A percentile compares a stretch with the other conserved stretches of the same genome.
These are phyloP conservation scores for Drosophila micromelanica DNA, from an alignment of 1,140 invertebrate genomes.

Conservation along the genomic window DNA sequence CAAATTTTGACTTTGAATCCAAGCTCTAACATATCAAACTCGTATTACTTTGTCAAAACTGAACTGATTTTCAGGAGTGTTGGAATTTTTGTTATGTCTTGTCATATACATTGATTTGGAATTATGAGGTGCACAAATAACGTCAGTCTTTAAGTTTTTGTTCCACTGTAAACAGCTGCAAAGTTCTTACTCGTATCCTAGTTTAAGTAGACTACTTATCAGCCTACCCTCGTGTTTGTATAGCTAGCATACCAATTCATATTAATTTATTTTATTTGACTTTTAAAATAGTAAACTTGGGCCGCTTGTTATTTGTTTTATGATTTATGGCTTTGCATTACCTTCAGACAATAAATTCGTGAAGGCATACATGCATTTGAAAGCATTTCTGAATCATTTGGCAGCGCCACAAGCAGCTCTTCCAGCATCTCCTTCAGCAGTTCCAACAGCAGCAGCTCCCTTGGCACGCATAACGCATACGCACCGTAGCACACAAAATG, in stretches of 20 bases:
- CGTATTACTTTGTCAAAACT: no score
- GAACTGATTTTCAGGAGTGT: no score
- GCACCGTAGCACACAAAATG: slow-evolving; percentile 36
- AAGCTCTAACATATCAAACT: no score
- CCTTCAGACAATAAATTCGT: slow-evolving; percentile 18
- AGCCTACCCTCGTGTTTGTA: neutral
- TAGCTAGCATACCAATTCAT: slow-evolving; percentile 14
- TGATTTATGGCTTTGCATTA: slow-evolving; percentile 39
- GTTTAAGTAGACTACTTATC: no score
- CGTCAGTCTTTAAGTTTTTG: no score
- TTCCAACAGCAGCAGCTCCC: slow-evolving; percentile 2
- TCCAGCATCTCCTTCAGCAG: neutral
- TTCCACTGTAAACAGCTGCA: no score
- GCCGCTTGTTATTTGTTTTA: slow-evolving; percentile 1
- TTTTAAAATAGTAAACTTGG: slow-evolving; percentile 16
- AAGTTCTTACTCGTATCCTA: no score
- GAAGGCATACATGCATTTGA: slow-evolving; percentile 48
- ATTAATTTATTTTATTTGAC: slow-evolving; percentile 23
- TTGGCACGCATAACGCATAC: slow-evolving; percentile 27
- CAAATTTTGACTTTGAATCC: no score
- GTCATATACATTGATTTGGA: no score
- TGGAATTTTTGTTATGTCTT: no score
- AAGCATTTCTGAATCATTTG: slow-evolving; percentile 22
- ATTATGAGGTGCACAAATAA: no score
- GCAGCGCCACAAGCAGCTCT: neutral